A percentile compares a stretch with the other conserved stretches of the same genome.
Conservation (phyloP, 2,888 invertebrate species). For the Caenorhabditis auriculariae region DNA sequence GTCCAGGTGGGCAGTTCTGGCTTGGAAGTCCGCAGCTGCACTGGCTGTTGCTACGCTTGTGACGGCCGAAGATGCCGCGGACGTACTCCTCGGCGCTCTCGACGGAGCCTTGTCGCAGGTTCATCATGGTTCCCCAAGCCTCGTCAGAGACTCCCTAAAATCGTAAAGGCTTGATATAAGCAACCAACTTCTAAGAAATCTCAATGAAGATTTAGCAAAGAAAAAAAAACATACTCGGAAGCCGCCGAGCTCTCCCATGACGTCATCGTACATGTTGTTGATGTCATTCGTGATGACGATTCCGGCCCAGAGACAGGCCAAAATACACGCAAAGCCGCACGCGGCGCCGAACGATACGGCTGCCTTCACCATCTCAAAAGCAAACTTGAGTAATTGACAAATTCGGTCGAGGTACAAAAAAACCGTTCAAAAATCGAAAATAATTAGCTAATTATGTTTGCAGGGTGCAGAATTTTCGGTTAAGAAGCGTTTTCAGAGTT, state of each 20-base stretch:
- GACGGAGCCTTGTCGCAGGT: constrained; percentile 35
- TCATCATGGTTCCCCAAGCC: constrained; percentile 43
- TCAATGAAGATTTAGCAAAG: not conserved
- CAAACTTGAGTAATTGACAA: not conserved
- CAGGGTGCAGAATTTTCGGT: too few relatives aligned
- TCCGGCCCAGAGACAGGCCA: constrained; percentile 44
- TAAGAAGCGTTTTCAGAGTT: too few relatives aligned
- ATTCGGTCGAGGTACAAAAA: too few relatives aligned
- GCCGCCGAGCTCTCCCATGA: constrained; percentile 49
- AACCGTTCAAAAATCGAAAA: too few relatives aligned
- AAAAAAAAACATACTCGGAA: constrained; percentile 29
- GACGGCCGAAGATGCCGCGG: constrained; percentile 45
- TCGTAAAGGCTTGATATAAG: not conserved
- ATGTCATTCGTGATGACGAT: constrained; percentile 50
- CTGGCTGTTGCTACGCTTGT: constrained; percentile 44
- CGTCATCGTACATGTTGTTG: constrained; percentile 50
- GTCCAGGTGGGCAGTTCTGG: constrained; percentile 46
- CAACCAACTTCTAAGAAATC: too few relatives aligned
- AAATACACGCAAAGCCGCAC: constrained; percentile 35
- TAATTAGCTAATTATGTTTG: too few relatives aligned
- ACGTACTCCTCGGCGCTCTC: constrained; percentile 43
- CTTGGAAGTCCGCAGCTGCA: constrained; percentile 48
- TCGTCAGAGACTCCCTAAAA: constrained; percentile 45
- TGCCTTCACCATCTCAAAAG: constrained; percentile 38
- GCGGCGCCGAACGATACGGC: constrained; percentile 45